These are phyloP conservation scores for Chanos chanos DNA, from an alignment of 2,797 vertebrate genomes.

Conservation along the genomic window DNA sequence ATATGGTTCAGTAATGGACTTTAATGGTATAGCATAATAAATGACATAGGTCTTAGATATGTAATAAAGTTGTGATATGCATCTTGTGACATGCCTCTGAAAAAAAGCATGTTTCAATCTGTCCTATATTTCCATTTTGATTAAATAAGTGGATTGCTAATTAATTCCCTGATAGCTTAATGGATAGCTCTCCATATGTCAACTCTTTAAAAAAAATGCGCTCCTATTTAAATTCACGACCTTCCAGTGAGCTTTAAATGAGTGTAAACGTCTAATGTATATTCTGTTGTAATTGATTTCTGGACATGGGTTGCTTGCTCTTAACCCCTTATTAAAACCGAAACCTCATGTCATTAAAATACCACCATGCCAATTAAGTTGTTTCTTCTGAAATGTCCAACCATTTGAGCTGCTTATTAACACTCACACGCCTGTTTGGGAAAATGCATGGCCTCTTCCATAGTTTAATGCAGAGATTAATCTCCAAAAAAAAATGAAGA, in stretches of 20 bases:
- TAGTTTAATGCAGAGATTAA: too few relatives aligned
- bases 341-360: slow-evolving; percentile 39
- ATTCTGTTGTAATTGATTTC: slow-evolving; percentile 38
- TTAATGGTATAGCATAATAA: too few relatives aligned
- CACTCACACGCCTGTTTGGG: slow-evolving; percentile 3
- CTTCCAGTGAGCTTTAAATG: slow-evolving; percentile 14
- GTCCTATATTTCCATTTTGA: slow-evolving; percentile 21
- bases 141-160: slow-evolving; percentile 42
- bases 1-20: too few relatives aligned
- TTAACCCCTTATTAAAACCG: slow-evolving; percentile 39
- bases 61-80: too few relatives aligned
- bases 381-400: background rate
- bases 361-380: slow-evolving; percentile 27
- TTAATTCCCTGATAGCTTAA: slow-evolving; percentile 32
- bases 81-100: background rate
- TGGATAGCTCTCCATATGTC: slow-evolving; percentile 37
- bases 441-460: too few relatives aligned
- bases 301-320: slow-evolving; percentile 24
- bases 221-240: slow-evolving; percentile 25
- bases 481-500: too few relatives aligned
- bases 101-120: slow-evolving; percentile 6
- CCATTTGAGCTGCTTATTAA: slow-evolving; percentile 2
- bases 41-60: too few relatives aligned
- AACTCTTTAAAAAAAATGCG: slow-evolving; percentile 28
- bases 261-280: slow-evolving; percentile 14